phyloP scores from a whole-genome alignment of 2,888 invertebrate genomes.

The Pteria penguin region DNA sequence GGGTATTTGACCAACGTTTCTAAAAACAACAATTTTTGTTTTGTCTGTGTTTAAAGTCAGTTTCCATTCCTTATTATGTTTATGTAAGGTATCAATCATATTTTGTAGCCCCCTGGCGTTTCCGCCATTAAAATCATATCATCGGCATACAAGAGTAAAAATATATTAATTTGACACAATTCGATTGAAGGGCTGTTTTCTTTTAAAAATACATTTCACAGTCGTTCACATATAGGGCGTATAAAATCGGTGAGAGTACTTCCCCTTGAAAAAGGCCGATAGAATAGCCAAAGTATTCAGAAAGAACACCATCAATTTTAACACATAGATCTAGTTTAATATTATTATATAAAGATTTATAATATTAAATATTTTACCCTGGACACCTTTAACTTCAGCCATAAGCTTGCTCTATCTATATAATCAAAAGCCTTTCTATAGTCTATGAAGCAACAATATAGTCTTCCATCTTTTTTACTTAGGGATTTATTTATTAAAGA shows the following conservation, averaged over 20 bases:
- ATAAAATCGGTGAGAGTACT: background rate
- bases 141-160: background rate
- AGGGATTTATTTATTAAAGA: too few relatives aligned
- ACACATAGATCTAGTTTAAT: too few relatives aligned
- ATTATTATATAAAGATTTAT: too few relatives aligned
- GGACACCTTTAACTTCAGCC: too few relatives aligned
- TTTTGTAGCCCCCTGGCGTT: background rate
- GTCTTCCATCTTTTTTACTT: too few relatives aligned
- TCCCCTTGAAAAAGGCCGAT: background rate
- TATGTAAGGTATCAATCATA: background rate
- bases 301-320: background rate
- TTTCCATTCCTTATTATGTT: background rate
- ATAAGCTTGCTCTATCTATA: too few relatives aligned
- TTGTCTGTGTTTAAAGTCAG: background rate
- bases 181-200: background rate
- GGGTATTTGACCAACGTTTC: background rate
- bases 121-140: background rate
- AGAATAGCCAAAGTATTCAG: background rate
- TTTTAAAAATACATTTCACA: background rate
- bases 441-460: too few relatives aligned
- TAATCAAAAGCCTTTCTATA: too few relatives aligned
- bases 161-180: background rate
- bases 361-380: too few relatives aligned
- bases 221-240: background rate
- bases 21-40: constrained; percentile 9